Evolutionary conservation across 37 sponge, comb jelly and placozoan genomes (phyloP), one percentile per base, ranked within the genome.

Genomic region (Petrosia ficiformis): DNA sequence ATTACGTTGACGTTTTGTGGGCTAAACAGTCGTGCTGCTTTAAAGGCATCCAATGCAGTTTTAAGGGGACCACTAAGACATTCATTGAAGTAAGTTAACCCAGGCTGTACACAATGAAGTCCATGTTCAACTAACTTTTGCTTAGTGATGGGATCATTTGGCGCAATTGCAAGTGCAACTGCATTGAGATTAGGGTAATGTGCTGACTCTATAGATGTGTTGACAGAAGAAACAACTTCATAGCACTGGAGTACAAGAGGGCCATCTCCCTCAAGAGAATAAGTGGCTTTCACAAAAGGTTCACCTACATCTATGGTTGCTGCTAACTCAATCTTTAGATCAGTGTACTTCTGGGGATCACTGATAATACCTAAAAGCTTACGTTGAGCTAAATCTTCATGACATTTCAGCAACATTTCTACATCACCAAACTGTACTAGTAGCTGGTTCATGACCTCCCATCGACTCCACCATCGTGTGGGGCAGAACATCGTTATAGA

Each of bases 241-340:
- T 65, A 84, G 59, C 79, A 84, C 37, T 30, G 44, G 6, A 84
- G 32, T 16, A 35, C 79, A 14, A 85, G 34, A 54, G 69, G 67
- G 19, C 76, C 70, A 74, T 85, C 79, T 40, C 79, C 79, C 42
- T 84, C 85, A 21, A 84, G 67, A 40, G 39, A 30, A 38, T 84
- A 84, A 37, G 75, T 74, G 37, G 84, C 67, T 71, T 87, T 80
- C 28, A 80, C 81, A 80, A 80, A 87, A 2, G 65, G 39, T 59
- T 71, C 78, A 28, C 82, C 81, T 36, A 35, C 25, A 74, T 80
- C 82, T 70, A 80, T 42, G 28, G 71, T 41, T 30, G 67, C 14
- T 26, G 87, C 82, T 44, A 80, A n/a, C 39, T 80, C 78, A 25
- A 87, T 29, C 41, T 80, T 32, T 31, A 80, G 73, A 30, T 42